These are phyloP conservation scores for Diglossa cyanea DNA, from an alignment of 2,797 vertebrate genomes.

Conservation along the genomic window DNA sequence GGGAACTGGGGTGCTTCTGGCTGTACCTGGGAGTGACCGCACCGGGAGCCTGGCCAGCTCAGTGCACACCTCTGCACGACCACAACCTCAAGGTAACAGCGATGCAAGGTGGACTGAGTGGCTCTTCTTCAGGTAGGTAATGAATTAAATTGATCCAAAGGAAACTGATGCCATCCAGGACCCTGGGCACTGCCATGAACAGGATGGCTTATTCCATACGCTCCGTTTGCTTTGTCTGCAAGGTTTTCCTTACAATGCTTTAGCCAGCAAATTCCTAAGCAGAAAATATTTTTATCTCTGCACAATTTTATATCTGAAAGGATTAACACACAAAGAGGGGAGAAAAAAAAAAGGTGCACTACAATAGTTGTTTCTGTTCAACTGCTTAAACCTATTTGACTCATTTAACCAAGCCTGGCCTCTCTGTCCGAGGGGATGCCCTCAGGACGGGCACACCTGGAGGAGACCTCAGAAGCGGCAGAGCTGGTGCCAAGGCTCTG, in stretches of 20 bases:
- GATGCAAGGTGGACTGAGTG: fast-evolving
- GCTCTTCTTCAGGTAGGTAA: not conserved
- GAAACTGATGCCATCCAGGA: not conserved
- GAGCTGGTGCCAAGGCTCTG: not conserved
- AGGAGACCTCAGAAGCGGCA: not conserved
- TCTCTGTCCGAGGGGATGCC: not conserved
- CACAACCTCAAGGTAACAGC: fast-evolving
- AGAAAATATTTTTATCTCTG: not conserved
- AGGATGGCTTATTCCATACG: not conserved
- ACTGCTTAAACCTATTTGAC: not conserved
- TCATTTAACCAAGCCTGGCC: not conserved
- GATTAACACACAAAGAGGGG: not conserved
- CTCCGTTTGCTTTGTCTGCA: fast-evolving
- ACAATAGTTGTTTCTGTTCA: not conserved
- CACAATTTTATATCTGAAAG: not conserved
- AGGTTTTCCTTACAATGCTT: not conserved
- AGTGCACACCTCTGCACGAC: fast-evolving
- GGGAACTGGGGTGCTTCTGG: not conserved
- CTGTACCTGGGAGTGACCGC: not conserved
- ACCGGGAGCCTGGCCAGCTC: fast-evolving
- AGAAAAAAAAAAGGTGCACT: not conserved
- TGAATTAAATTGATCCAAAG: not conserved
- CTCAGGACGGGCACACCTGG: not conserved
- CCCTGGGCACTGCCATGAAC: not conserved
- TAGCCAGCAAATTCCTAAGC: not conserved